Base-by-base conservation (phyloP, 2,888 invertebrate genomes). In the Andrena praecox region DNA sequence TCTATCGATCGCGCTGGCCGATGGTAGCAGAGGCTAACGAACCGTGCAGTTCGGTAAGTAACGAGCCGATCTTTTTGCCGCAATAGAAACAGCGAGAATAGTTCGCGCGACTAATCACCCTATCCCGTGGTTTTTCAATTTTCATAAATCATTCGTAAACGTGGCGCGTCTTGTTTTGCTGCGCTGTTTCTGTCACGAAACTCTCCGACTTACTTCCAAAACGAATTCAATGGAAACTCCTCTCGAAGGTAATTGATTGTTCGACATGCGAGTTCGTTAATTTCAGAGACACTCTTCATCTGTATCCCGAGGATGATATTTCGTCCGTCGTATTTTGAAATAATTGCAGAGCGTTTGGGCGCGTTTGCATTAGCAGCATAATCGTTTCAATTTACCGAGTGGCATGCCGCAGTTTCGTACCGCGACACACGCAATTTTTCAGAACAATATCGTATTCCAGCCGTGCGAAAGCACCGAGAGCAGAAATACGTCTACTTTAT, bases 401-500 rank as follows among this genome's bases (percentile, higher is more conserved):
- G 33, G 16, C 33, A 63, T 27, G 60, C 35, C 68, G 60, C 24
- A 74, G 72, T 42, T 67, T 29, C n/a, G 29, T 35, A 20, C 24
- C 8, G 16, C 60, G 33, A 24, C 20, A 33, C 16, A 31, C 16
- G 48, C 48, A 63, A 69, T 69, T 63, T 78, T 69, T 78, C 20
- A 63, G 52, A 54, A 67, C 50, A 12, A 50, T 62, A 35, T 63
- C 56, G 75, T 73, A 74, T 64, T 75, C 67, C 60, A 71, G 71
- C 71, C 64, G 73, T 48, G 72, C 60, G 79, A 79, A 86, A 75
- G 59, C 52, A 75, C 63, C 16, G 70, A 24, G 56, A 67, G 73
- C 74, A 63, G 77, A 72, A 75, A 74, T 77, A 79, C 82, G 76
- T 82, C 77, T 75, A 64, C 80, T 85, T 86, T 87, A 85, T 86